phyloP scores from a whole-genome alignment of 2,113 vertebrate genomes.

The Neoarius graeffei region DNA sequence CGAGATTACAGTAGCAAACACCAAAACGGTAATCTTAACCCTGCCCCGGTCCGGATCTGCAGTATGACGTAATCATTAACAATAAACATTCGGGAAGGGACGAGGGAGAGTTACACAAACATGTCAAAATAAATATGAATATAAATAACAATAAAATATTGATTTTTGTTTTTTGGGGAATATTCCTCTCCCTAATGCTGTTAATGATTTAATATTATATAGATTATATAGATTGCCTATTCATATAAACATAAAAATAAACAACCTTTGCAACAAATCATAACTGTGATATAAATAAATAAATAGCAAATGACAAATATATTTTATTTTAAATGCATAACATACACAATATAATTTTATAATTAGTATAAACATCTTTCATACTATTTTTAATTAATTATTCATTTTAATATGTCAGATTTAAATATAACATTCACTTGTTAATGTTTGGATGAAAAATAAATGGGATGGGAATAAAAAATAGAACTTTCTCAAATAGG shows the following conservation, averaged over 20 bases:
- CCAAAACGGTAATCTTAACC: background rate
- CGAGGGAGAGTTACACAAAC: no score
- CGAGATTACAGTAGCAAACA: background rate
- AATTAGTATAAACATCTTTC: background rate
- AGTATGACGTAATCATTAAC: conserved; percentile 69
- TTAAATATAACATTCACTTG: no score
- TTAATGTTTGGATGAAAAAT: no score
- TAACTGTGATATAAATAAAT: background rate
- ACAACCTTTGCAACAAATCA: background rate
- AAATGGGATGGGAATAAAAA: no score
- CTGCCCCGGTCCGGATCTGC: conserved; percentile 60
- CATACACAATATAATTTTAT: background rate
- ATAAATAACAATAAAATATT: background rate
- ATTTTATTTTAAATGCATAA: background rate
- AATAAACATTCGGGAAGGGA: background rate
- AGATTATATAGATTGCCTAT: background rate
- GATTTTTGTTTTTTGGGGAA: no score
- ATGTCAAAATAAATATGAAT: background rate
- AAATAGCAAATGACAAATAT: background rate
- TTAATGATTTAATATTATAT: background rate
- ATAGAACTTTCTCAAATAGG: no score
- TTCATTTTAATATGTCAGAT: no score
- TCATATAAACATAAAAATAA: background rate
- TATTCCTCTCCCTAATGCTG: background rate
- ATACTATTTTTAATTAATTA: no score